Evolutionary conservation across 2,113 vertebrate species (phyloP), one percentile per base, ranked within the genome.

Genomic region (Alethe castanea): DNA sequence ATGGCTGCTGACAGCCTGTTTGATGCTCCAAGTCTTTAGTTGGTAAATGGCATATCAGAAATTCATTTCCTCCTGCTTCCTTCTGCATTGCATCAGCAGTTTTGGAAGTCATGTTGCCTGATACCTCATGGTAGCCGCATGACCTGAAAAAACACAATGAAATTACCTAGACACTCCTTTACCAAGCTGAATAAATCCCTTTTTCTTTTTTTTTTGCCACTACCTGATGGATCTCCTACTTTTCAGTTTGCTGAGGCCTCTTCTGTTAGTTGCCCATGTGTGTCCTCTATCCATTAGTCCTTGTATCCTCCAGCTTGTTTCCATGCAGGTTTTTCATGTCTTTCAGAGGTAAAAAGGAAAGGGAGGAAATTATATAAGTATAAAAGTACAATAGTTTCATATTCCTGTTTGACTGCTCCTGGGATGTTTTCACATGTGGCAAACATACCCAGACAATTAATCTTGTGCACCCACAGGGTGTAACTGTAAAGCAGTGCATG

Each of bases 391-490:
- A 57, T 50, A 22, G 62, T 69, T 72, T 70, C 19, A 18, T 86
- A 59, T 89, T 95, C 42, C 60, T 88, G 20, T 77, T 94, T 25
- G 24, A 60, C 74, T 89, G 80, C 45, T 88, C n/a, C 88, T 79
- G 61, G 52, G 40, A 73, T 94, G 72, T 52, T 92, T 94, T 90
- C 85, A 85, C 86, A 94, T 92, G 90, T 96, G 94, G 95, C 88
- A 91, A 89, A 80, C 93, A 91, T 78, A 92, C 88, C 67, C 90
- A 94, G 90, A 35, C 65, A 95, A 95, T 95, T 88, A 86, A 94
- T 94, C 92, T 90, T 90, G 66, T 72, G 88, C 60, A 73, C 86
- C 86, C 83, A 86, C 60, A 48, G 93, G 78, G 78, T 79, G 66
- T 90, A 91, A 77, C 79, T 90, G 59, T 87, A 90, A 91, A 96